Percentiles rank a stretch among this genome's conserved stretches.
phyloP scores from a whole-genome alignment of 2,888 invertebrate species.

The Cybosia mesomella region DNA sequence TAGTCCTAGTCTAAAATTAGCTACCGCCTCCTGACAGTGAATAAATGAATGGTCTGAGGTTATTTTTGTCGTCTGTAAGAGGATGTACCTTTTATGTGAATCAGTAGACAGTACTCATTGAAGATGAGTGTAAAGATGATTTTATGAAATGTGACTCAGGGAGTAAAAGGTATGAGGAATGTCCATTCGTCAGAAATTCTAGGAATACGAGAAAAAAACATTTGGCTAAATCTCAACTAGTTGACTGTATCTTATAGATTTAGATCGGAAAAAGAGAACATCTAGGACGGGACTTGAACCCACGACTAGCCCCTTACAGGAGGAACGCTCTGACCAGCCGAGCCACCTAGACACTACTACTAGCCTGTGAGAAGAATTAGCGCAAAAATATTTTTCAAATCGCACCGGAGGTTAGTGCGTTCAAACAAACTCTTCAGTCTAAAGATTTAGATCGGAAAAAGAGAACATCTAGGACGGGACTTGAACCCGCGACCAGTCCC shows the following conservation, averaged over 20 bases:
- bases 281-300: too few relatives aligned
- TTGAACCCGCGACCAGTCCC: too few relatives aligned
- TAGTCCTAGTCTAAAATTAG: constrained; percentile 61
- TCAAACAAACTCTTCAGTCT: too few relatives aligned
- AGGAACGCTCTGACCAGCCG: too few relatives aligned
- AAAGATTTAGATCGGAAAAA: too few relatives aligned
- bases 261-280: too few relatives aligned
- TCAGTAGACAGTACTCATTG: constrained; percentile 39
- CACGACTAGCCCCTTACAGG: too few relatives aligned
- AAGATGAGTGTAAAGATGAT: constrained; percentile 22
- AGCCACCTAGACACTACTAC: too few relatives aligned
- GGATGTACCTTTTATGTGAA: constrained; percentile 62
- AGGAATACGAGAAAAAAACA: constrained; percentile 18
- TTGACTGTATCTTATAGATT: neutral
- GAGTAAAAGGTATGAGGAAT: constrained; percentile 28
- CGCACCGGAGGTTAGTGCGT: too few relatives aligned
- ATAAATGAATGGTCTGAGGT: constrained; percentile 53
- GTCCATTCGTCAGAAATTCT: constrained; percentile 18
- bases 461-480: too few relatives aligned
- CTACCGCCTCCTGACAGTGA: constrained; percentile 53
- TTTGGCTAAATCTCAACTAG: constrained; percentile 40
- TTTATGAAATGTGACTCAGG: constrained; percentile 29
- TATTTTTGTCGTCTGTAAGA: constrained; percentile 63
- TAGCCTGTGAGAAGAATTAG: too few relatives aligned
- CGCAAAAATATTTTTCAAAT: too few relatives aligned